phyloP scores from a whole-genome alignment of 2,113 vertebrate species.

The Xiphophorus hellerii region DNA sequence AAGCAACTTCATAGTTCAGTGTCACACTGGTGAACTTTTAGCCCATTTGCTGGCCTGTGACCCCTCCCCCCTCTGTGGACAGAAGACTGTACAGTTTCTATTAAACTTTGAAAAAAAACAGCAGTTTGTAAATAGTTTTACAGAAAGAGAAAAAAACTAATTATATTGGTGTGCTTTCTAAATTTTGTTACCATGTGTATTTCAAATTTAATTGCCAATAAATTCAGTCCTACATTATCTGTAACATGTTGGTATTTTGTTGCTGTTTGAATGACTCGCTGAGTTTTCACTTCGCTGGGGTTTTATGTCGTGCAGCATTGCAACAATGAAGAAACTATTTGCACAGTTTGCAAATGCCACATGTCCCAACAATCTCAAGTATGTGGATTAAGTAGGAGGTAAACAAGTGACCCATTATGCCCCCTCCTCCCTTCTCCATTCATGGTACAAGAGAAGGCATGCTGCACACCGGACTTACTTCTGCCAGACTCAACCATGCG shows the following conservation, averaged over 20 bases:
- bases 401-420: constrained; percentile 74
- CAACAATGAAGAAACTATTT: constrained; percentile 74
- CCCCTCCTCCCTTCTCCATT: constrained; percentile 33
- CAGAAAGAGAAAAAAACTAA: constrained; percentile 63
- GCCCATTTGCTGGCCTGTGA: constrained; percentile 26
- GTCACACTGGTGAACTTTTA: constrained; percentile 41
- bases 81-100: constrained; percentile 79
- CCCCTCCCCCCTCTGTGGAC: constrained; percentile 58
- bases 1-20: constrained; percentile 48
- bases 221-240: constrained; percentile 72
- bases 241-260: not conserved
- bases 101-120: constrained; percentile 73
- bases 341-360: constrained; percentile 41
- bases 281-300: not conserved
- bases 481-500: constrained; percentile 4
- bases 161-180: constrained; percentile 70
- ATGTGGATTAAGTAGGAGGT: constrained; percentile 72
- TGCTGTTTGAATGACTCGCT: not conserved
- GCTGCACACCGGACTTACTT: constrained; percentile 26
- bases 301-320: constrained; percentile 51
- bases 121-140: constrained; percentile 82
- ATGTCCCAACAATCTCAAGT: constrained; percentile 64
- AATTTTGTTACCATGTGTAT: constrained; percentile 73
- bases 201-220: constrained; percentile 78
- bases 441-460: constrained; percentile 61